These are phyloP conservation scores for Oreonectes daqikongensis DNA, from an alignment of 2,797 vertebrate genomes.

Conservation along the genomic window DNA sequence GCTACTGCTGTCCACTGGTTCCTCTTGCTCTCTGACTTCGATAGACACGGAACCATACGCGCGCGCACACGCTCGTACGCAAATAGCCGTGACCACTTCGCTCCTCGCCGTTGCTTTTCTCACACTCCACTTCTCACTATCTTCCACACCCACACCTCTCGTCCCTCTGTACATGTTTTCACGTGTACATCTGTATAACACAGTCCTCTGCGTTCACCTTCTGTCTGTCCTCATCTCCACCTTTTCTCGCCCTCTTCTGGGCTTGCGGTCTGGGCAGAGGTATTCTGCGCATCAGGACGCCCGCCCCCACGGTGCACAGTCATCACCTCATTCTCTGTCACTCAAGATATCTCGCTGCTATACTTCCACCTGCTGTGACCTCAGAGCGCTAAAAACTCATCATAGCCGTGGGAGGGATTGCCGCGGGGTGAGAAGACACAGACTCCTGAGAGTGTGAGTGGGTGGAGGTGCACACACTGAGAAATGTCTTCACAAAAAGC, in stretches of 20 bases:
- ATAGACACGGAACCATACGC: conserved; percentile 24
- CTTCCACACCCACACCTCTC: conserved; percentile 49
- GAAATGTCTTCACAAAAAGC: conserved; percentile 35
- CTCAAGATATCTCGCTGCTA: conserved; percentile 50
- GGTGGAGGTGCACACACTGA: conserved; percentile 62
- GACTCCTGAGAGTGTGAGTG: conserved; percentile 61
- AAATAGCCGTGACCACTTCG: conserved; percentile 49
- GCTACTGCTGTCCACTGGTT: conserved; percentile 15
- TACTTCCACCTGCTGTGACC: conserved; percentile 71
- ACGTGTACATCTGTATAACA: conserved; percentile 24
- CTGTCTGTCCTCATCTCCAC: conserved; percentile 41
- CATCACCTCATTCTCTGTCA: conserved; percentile 51
- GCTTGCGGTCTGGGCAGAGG: conserved; percentile 61
- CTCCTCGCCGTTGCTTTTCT: conserved; percentile 24
- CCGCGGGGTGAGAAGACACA: conserved; percentile 56
- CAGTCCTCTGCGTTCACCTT: conserved; percentile 23
- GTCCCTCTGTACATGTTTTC: conserved; percentile 11
- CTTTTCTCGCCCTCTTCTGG: conserved; percentile 62
- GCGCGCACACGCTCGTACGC: conserved; percentile 45
- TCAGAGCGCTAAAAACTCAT: conserved; percentile 57
- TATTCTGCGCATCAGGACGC: conserved; percentile 47
- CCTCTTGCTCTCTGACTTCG: conserved; percentile 27
- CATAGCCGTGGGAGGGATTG: conserved; percentile 63
- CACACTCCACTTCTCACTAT: conserved; percentile 43
- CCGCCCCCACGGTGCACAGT: conserved; percentile 48